Percentiles rank a stretch among this genome's conserved stretches.
These are phyloP conservation scores for Scaptomyza hsui DNA, from an alignment of 1,140 invertebrate species.

Conservation along the genomic window DNA sequence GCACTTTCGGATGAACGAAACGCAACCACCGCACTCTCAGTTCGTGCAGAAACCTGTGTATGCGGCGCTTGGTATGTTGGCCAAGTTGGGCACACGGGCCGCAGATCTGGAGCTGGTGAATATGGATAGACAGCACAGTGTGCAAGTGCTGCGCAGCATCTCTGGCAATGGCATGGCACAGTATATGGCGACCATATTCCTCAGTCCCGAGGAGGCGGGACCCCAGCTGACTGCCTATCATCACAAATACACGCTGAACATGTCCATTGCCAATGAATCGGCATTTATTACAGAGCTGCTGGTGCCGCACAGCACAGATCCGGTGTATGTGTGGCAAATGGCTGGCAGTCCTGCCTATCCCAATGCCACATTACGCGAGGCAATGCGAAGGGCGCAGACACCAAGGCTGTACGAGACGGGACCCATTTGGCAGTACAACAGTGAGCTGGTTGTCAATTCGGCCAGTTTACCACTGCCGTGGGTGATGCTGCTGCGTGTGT, in stretches of 20 bases:
- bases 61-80: constrained; percentile 84
- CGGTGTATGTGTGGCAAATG: constrained; percentile 64
- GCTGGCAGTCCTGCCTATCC: constrained; percentile 68
- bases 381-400: constrained; percentile 66
- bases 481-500: constrained; percentile 70
- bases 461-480: constrained; percentile 70
- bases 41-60: constrained; percentile 85
- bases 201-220: constrained; percentile 69
- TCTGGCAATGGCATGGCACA: constrained; percentile 59
- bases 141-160: constrained; percentile 59
- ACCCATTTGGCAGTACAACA: constrained; percentile 72
- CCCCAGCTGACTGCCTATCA: constrained; percentile 57
- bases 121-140: constrained; percentile 71
- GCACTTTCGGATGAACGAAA: constrained; percentile 85
- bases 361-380: constrained; percentile 61
- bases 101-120: constrained; percentile 62
- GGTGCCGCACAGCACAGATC: constrained; percentile 77
- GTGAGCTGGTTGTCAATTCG: constrained; percentile 68
- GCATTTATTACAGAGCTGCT: constrained; percentile 82
- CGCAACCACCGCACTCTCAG: constrained; percentile 83
- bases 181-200: constrained; percentile 70
- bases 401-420: constrained; percentile 63
- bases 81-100: constrained; percentile 80
- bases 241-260: constrained; percentile 69
- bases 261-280: constrained; percentile 73